Conservation (phyloP, 1,140 invertebrate genomes). For the Zaprionus ghesquierei region DNA sequence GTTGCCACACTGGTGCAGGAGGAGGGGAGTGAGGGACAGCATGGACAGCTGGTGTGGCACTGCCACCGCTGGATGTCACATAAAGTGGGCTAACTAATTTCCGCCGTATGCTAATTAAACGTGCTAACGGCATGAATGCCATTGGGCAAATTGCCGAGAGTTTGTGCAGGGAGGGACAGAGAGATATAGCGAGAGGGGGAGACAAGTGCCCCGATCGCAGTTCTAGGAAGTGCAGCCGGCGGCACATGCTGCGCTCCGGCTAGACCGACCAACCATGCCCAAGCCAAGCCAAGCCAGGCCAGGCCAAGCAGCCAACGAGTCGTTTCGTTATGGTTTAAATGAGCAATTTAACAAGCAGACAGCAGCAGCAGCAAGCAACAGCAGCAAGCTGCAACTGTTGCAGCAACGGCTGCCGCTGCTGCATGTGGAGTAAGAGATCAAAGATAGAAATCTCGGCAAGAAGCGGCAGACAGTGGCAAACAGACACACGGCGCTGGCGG, state of each 20-base stretch:
- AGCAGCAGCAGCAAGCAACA: conserved; percentile 55
- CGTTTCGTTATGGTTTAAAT: conserved; percentile 79
- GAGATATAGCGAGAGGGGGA: too few relatives aligned
- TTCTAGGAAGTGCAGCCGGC: conserved; percentile 61
- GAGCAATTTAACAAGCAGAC: conserved; percentile 79
- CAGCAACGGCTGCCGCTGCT: conserved; percentile 26
- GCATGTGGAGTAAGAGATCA: conserved; percentile 78
- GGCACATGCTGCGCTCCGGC: conserved; percentile 59
- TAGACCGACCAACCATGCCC: conserved; percentile 33
- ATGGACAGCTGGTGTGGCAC: conserved; percentile 6
- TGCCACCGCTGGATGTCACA: conserved; percentile 33
- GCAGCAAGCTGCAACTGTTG: conserved; percentile 36
- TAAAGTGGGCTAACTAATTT: conserved; percentile 62
- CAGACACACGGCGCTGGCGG: conserved; percentile 61
- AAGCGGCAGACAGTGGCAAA: conserved; percentile 77
- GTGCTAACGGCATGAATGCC: conserved; percentile 62
- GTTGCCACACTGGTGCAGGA: background rate
- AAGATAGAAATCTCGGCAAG: conserved; percentile 79
- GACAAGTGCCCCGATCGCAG: conserved; percentile 48
- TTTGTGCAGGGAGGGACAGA: background rate
- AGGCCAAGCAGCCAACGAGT: conserved; percentile 5
- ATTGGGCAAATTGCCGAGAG: conserved; percentile 60
- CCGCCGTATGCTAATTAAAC: conserved; percentile 76
- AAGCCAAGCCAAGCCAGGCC: too few relatives aligned
- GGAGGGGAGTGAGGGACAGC: background rate